phyloP scores from a whole-genome alignment of 2,888 invertebrate genomes.

The Tiliacea citrago region DNA sequence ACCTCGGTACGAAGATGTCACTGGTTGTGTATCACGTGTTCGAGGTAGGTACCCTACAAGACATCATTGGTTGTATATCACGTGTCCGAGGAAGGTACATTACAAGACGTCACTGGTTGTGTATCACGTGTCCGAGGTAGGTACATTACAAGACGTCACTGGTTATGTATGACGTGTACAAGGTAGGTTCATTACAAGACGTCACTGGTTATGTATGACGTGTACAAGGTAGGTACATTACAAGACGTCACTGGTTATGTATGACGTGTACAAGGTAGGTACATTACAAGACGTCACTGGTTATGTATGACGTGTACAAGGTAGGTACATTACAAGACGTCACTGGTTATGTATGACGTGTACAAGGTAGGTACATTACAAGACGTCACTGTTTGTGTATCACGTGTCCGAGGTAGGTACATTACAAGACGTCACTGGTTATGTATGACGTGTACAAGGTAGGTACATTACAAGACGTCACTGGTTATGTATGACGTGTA shows the following conservation, averaged over 20 bases:
- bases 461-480: slow-evolving; percentile 41
- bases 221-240: slow-evolving; percentile 45
- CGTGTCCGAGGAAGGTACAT: slow-evolving; percentile 47
- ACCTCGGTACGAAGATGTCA: slow-evolving; percentile 2
- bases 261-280: slow-evolving; percentile 46
- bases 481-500: slow-evolving; percentile 32
- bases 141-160: slow-evolving; percentile 39
- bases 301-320: slow-evolving; percentile 40
- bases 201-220: slow-evolving; percentile 27
- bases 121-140: slow-evolving; percentile 45
- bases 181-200: slow-evolving; percentile 46
- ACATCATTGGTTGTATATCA: slow-evolving; percentile 21
- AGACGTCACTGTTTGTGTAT: slow-evolving; percentile 21
- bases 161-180: slow-evolving; percentile 36
- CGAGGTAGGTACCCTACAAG: slow-evolving; percentile 48
- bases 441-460: slow-evolving; percentile 45
- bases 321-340: slow-evolving; percentile 44
- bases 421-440: slow-evolving; percentile 32
- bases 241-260: slow-evolving; percentile 19
- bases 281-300: slow-evolving; percentile 38
- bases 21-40: slow-evolving; percentile 35
- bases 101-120: slow-evolving; percentile 27
- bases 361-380: slow-evolving; percentile 42
- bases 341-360: slow-evolving; percentile 34
- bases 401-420: slow-evolving; percentile 47